A percentile compares a stretch with the other conserved stretches of the same genome.
These are phyloP conservation scores for Boloria euphrosyne DNA, from an alignment of 2,888 invertebrate genomes.

Conservation along the genomic window DNA sequence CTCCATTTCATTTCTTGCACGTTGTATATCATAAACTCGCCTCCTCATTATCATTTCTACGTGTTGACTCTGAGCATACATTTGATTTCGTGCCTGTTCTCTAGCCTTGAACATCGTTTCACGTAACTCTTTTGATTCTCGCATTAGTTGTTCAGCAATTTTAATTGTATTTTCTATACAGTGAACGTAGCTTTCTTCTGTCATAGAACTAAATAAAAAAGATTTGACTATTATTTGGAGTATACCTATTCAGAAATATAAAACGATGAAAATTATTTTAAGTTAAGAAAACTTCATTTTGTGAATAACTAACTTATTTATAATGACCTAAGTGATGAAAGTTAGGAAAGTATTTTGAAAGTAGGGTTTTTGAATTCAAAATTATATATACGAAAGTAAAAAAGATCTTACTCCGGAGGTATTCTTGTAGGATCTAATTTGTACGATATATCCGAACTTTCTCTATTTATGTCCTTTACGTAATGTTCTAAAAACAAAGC, in stretches of 20 bases:
- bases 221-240: background rate
- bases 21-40: constrained; percentile 92
- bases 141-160: constrained; percentile 91
- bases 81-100: constrained; percentile 90
- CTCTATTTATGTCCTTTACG: constrained; percentile 88
- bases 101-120: constrained; percentile 90
- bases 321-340: no score
- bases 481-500: constrained; percentile 88
- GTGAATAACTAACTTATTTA: no score
- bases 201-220: constrained; percentile 76
- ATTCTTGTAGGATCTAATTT: constrained; percentile 90
- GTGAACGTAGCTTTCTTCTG: constrained; percentile 92
- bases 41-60: constrained; percentile 93
- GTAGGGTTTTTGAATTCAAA: no score
- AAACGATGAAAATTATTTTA: no score
- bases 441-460: constrained; percentile 89
- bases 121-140: constrained; percentile 88
- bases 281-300: no score
- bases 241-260: background rate
- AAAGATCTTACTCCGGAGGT: constrained; percentile 83
- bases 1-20: constrained; percentile 92
- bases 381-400: background rate
- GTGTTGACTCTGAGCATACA: constrained; percentile 90
- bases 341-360: no score
- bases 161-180: constrained; percentile 89